Base-by-base conservation (phyloP, 1,140 invertebrate genomes). In the Papilio aristodemus region DNA sequence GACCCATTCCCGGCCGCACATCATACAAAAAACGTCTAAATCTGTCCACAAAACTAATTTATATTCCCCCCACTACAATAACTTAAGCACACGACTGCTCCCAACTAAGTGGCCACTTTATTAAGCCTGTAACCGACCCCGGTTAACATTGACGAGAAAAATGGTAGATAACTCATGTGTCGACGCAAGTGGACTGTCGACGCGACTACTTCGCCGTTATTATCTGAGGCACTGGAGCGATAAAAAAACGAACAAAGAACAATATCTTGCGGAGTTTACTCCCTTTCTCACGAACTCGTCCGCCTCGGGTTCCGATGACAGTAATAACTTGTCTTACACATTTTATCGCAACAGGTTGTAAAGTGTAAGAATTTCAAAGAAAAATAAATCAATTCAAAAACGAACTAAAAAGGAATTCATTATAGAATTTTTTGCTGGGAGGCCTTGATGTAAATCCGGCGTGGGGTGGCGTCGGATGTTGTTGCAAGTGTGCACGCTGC, bases 241-340 rank as follows among this genome's bases (percentile, higher is more conserved):
- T 89, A 90, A 89, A 87, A 85, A 85, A 50, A 50, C 81, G 84
- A 87, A 89, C 87, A 91, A 89, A 90, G 86, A 89, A 89, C 82
- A 87, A 89, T 88, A 82, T 85, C 81, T 81, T 79, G 79, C 69
- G 76, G 71, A 74, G 76, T 81, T 86, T 73, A 87, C 71, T 87
- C 80, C 85, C 84, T 85, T 86, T 87, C 83, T 79, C 79, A 83
- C 72, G 79, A 83, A 86, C 72, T 77, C 76, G 68, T 22, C 68
- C 70, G 72, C 54, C n/a, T 63, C 74, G 70, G 77, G 71, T 77
- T 81, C 75, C 39, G 71, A 78, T 83, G 77, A 81, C 82, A 84
- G 83, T 82, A 81, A 80, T 83, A 74, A 77, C 79, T 67, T 79
- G 43, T 19, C 46, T 22, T 50, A 22, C 19, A 46, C 8, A 46